These are phyloP conservation scores for Tauraco erythrolophus DNA, from an alignment of 2,113 vertebrate genomes.

Conservation along the genomic window DNA sequence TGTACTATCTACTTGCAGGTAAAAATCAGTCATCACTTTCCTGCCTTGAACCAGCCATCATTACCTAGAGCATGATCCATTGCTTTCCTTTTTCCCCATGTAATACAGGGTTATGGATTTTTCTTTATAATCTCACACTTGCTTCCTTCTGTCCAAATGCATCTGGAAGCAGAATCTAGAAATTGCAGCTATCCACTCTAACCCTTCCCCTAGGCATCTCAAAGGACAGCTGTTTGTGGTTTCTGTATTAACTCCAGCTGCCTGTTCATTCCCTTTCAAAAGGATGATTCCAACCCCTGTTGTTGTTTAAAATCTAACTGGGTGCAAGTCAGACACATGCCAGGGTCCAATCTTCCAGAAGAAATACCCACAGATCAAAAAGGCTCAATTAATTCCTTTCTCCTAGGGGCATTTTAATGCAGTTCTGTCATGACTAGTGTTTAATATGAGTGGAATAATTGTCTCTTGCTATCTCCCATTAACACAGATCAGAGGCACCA, in stretches of 20 bases:
- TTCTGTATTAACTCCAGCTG: constrained; percentile 39
- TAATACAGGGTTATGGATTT: neutral
- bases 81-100: neutral
- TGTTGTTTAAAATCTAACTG: constrained; percentile 62
- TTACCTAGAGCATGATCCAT: neutral
- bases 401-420: neutral
- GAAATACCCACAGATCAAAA: constrained; percentile 35
- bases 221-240: neutral
- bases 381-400: neutral
- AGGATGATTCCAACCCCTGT: neutral
- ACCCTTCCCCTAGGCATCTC: neutral
- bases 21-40: neutral
- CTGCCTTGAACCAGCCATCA: neutral
- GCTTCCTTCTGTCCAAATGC: neutral
- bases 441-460: constrained; percentile 66
- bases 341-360: neutral
- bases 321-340: constrained; percentile 23
- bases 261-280: neutral
- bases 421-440: constrained; percentile 72
- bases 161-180: neutral
- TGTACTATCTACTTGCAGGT: neutral
- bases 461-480: constrained; percentile 41
- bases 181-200: neutral
- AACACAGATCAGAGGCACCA: constrained; percentile 34
- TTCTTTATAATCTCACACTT: neutral